phyloP scores from a whole-genome alignment of 2,888 invertebrate species.

The Torymus auratus region DNA sequence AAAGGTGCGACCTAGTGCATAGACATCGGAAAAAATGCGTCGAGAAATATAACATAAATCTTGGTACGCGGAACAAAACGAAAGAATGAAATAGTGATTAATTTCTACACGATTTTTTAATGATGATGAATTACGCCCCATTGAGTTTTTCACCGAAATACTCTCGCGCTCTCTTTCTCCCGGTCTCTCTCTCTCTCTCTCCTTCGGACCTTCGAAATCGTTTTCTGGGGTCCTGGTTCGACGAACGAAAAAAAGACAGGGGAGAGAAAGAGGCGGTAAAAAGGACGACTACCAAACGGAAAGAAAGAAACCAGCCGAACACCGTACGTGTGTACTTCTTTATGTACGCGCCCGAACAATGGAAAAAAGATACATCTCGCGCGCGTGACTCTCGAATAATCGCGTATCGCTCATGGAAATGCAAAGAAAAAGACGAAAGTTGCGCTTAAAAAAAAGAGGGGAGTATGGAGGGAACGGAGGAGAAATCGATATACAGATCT shows the following conservation, averaged over 20 bases:
- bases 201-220: conserved; percentile 59
- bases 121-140: conserved; percentile 54
- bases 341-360: conserved; percentile 57
- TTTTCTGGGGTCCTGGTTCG: conserved; percentile 42
- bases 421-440: conserved; percentile 23
- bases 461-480: background rate
- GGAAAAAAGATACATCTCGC: conserved; percentile 57
- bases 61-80: background rate
- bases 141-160: conserved; percentile 52
- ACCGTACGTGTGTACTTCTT: conserved; percentile 51
- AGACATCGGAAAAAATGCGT: conserved; percentile 6
- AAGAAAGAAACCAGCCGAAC: conserved; percentile 51
- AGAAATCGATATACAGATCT: background rate
- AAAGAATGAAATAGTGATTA: conserved; percentile 43
- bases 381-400: conserved; percentile 54
- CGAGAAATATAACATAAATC: conserved; percentile 34
- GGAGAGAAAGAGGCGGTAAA: conserved; percentile 25
- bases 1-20: conserved; percentile 25
- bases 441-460: background rate
- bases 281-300: conserved; percentile 37
- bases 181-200: background rate
- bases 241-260: conserved; percentile 13
- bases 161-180: conserved; percentile 11
- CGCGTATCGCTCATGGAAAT: conserved; percentile 52
- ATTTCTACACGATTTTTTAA: conserved; percentile 54